A percentile compares a stretch with the other conserved stretches of the same genome.
These are phyloP conservation scores for Drosophila planitibia DNA, from an alignment of 2,888 invertebrate genomes.

Conservation along the genomic window DNA sequence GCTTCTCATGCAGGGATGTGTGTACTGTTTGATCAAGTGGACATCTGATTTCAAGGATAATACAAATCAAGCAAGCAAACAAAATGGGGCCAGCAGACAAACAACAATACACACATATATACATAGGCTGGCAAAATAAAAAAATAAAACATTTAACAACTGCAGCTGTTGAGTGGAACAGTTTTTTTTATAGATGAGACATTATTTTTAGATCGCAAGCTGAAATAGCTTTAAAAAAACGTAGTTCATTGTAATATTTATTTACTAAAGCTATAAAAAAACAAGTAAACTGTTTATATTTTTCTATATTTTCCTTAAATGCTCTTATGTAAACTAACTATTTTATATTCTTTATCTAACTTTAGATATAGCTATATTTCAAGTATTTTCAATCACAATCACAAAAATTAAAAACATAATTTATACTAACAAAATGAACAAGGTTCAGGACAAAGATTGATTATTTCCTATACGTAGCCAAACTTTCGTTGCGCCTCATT, in stretches of 20 bases:
- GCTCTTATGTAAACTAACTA: no score
- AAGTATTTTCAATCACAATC: not conserved
- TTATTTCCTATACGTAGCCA: not conserved
- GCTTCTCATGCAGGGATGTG: not conserved
- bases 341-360: no score
- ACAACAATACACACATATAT: not conserved
- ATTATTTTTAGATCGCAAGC: not conserved
- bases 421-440: not conserved
- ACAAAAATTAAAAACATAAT: not conserved
- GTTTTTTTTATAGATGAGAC: not conserved
- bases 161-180: slow-evolving; percentile 13
- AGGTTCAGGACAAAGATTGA: not conserved
- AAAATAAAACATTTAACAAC: slow-evolving; percentile 12
- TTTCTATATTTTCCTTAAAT: not conserved
- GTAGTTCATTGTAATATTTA: not conserved
- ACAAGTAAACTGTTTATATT: not conserved
- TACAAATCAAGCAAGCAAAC: slow-evolving; percentile 61
- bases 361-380: not conserved
- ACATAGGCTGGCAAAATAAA: not conserved
- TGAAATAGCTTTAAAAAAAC: no score
- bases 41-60: slow-evolving; percentile 73
- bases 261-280: not conserved
- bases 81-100: slow-evolving; percentile 43
- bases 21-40: slow-evolving; percentile 31
- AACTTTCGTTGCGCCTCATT: not conserved